phyloP scores from a whole-genome alignment of 1,140 invertebrate genomes.

The Hyposmocoma kahamanoa region DNA sequence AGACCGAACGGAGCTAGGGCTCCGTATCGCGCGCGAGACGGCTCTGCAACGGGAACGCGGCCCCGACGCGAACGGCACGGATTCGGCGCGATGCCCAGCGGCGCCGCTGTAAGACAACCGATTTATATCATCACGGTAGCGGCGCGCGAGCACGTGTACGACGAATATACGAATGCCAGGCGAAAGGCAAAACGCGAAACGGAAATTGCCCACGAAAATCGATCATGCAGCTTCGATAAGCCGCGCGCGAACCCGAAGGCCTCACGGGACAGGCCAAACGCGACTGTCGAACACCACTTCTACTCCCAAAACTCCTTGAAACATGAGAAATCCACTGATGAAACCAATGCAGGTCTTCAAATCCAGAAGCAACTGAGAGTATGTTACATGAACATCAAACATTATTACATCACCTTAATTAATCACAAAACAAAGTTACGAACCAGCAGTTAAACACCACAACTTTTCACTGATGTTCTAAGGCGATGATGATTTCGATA shows the following conservation, averaged over 20 bases:
- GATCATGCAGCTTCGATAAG: constrained; percentile 59
- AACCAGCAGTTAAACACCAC: constrained; percentile 63
- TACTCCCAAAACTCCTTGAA: neutral
- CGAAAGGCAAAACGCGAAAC: constrained; percentile 37
- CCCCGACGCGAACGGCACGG: constrained; percentile 37
- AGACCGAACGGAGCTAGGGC: constrained; percentile 59
- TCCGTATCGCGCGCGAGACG: constrained; percentile 65
- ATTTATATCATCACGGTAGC: constrained; percentile 56
- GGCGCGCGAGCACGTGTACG: constrained; percentile 46
- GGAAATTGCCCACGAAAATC: constrained; percentile 50
- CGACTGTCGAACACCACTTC: constrained; percentile 33
- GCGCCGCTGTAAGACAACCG: constrained; percentile 63
- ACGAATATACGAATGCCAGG: constrained; percentile 25
- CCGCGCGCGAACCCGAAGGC: constrained; percentile 51
- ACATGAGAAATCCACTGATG: neutral
- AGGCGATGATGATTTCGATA: constrained; percentile 47
- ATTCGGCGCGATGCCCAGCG: constrained; percentile 47
- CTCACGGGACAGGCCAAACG: constrained; percentile 46
- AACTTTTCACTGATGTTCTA: constrained; percentile 65
- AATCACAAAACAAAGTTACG: constrained; percentile 71
- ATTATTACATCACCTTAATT: constrained; percentile 66
- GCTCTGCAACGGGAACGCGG: constrained; percentile 28
- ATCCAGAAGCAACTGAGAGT: constrained; percentile 6
- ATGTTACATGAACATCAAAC: constrained; percentile 55
- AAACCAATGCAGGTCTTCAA: constrained; percentile 10